phyloP scores from a whole-genome alignment of 2,888 invertebrate species.

The Thymelicus acteon region DNA sequence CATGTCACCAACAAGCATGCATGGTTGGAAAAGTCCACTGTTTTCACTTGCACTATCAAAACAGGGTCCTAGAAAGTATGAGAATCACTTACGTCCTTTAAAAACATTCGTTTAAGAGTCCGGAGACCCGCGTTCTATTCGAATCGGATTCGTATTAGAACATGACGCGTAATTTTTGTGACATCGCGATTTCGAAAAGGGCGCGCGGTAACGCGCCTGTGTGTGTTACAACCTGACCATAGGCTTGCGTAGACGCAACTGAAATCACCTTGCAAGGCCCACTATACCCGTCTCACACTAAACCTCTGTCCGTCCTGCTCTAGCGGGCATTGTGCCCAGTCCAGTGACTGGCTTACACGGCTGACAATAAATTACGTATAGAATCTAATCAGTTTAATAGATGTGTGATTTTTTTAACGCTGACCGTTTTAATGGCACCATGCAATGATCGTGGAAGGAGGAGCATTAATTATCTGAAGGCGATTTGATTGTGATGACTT shows the following conservation, averaged over 20 bases:
- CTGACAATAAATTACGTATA: slow-evolving; percentile 83
- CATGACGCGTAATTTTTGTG: slow-evolving; percentile 53
- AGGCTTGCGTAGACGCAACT: slow-evolving; percentile 82
- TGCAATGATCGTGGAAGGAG: slow-evolving; percentile 45
- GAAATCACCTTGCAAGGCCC: slow-evolving; percentile 85
- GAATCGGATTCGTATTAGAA: slow-evolving; percentile 27
- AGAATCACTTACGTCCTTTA: slow-evolving; percentile 15
- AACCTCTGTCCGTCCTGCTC: slow-evolving; percentile 63
- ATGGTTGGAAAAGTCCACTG: slow-evolving; percentile 40
- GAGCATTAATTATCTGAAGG: slow-evolving; percentile 44
- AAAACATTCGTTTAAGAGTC: slow-evolving; percentile 8
- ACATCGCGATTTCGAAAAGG: slow-evolving; percentile 59
- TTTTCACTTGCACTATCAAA: slow-evolving; percentile 41
- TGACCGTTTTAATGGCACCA: slow-evolving; percentile 57
- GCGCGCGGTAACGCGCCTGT: slow-evolving; percentile 60
- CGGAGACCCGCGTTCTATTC: neutral
- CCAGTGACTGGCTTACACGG: slow-evolving; percentile 59
- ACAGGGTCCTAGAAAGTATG: slow-evolving; percentile 21
- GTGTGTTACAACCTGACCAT: slow-evolving; percentile 78
- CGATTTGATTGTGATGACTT: slow-evolving; percentile 24
- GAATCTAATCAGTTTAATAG: slow-evolving; percentile 84
- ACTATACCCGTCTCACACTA: slow-evolving; percentile 72
- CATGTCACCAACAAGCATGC: slow-evolving; percentile 31
- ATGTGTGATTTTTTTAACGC: slow-evolving; percentile 75
- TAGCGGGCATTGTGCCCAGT: slow-evolving; percentile 81